Conservation (phyloP, 2,113 vertebrate species). For the Gnathonemus longibarbis region DNA sequence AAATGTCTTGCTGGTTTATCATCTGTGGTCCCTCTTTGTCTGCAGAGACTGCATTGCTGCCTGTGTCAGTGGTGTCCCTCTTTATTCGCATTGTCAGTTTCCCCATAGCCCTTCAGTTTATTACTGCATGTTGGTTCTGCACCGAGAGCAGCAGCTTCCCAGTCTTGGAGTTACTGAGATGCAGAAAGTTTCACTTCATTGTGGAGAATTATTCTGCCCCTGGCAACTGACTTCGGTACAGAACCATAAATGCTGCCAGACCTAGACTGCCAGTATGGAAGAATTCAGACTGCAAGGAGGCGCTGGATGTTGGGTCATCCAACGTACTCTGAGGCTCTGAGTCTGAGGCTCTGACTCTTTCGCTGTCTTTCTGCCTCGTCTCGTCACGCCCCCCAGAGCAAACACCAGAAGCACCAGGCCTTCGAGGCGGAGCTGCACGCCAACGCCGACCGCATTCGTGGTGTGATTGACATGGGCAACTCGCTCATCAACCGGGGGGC, state of each 20-base stretch:
- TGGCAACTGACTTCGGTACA: not conserved
- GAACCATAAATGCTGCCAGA: not conserved
- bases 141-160: not conserved
- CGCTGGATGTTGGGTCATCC: not conserved
- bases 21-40: not conserved
- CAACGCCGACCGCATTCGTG: slow-evolving; percentile 89
- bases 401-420: slow-evolving; percentile 97
- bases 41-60: not conserved
- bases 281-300: not conserved
- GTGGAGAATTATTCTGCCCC: not conserved
- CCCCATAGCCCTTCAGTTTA: not conserved
- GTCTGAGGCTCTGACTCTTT: not conserved
- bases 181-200: not conserved
- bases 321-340: not conserved
- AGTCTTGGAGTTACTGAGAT: not conserved
- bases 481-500: slow-evolving; percentile 89
- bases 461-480: slow-evolving; percentile 92
- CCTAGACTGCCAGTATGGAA: not conserved
- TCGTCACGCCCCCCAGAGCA: slow-evolving; percentile 68
- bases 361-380: not conserved
- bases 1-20: not conserved
- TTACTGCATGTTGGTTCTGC: not conserved
- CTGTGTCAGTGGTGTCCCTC: not conserved
- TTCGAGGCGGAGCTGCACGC: slow-evolving; percentile 95
- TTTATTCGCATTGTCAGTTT: not conserved